Conservation (phyloP, 2,113 vertebrate species). For the Trochalopteron elliotii region DNA sequence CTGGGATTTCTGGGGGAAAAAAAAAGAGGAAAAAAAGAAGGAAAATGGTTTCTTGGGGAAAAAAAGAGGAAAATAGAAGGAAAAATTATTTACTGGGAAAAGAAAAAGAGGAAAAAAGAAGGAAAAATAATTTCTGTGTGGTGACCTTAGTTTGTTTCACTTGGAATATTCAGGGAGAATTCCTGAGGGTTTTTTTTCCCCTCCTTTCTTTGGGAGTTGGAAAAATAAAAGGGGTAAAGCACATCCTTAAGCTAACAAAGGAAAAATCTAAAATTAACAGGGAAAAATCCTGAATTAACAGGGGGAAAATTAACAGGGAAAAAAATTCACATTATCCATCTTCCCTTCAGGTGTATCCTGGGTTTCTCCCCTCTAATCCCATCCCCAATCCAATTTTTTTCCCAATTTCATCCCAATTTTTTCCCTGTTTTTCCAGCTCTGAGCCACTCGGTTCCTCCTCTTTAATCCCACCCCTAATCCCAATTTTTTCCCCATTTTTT, state of each 20-base stretch:
- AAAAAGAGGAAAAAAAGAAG: neutral
- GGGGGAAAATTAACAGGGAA: too few relatives aligned
- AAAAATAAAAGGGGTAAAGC: neutral
- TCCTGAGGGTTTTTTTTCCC: fast-evolving
- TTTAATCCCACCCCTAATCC: too few relatives aligned
- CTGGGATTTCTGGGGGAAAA: neutral
- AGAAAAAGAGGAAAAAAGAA: neutral
- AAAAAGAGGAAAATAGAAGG: neutral
- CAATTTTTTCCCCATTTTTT: too few relatives aligned
- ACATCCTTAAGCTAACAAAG: neutral
- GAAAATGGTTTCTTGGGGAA: neutral
- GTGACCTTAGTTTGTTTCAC: neutral
- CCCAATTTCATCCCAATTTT: too few relatives aligned
- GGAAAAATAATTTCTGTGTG: neutral
- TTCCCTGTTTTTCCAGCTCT: too few relatives aligned
- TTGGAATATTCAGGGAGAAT: neutral
- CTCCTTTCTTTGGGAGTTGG: neutral
- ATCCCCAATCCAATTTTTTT: neutral
- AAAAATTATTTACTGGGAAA: too few relatives aligned
- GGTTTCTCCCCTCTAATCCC: neutral
- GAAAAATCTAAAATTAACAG: neutral
- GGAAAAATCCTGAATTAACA: too few relatives aligned
- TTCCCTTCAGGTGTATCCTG: neutral
- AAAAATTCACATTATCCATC: neutral
- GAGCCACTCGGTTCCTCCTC: too few relatives aligned